A percentile compares a stretch with the other conserved stretches of the same genome.
These are phyloP conservation scores for Haliaeetus leucogaster DNA, from an alignment of 2,113 vertebrate species.

Conservation along the genomic window DNA sequence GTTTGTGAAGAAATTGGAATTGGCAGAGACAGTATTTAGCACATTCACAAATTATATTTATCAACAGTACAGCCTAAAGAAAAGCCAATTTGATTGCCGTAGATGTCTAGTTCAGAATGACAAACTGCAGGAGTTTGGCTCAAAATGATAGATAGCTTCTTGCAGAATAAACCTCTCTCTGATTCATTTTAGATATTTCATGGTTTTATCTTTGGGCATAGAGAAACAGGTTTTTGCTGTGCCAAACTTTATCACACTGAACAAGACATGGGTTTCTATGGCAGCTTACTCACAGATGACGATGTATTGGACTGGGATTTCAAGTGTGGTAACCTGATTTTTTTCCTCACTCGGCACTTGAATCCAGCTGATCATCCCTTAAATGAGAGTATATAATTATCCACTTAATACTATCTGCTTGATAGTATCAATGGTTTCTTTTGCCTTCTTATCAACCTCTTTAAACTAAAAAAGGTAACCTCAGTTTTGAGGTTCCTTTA, in stretches of 20 bases:
- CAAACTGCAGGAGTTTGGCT: background rate
- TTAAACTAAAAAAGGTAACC: background rate
- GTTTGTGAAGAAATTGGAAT: background rate
- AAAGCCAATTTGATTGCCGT: background rate
- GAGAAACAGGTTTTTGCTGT: background rate
- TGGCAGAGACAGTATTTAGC: background rate
- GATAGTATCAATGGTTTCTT: background rate
- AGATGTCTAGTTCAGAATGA: background rate
- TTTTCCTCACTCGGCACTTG: background rate
- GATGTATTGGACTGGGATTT: background rate
- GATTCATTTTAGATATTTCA: background rate
- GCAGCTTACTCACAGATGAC: background rate
- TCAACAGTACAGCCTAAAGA: background rate
- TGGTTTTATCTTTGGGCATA: background rate
- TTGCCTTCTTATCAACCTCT: background rate
- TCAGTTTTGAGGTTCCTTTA: background rate
- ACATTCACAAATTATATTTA: background rate
- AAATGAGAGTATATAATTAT: background rate
- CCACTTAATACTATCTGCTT: background rate
- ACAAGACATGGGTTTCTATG: background rate
- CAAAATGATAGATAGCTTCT: background rate
- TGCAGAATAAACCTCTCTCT: background rate
- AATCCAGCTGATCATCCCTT: background rate
- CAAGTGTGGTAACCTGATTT: background rate
- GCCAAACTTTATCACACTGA: background rate